Evolutionary conservation across 2,113 vertebrate species (phyloP), one percentile per base, ranked within the genome.

Genomic region (Menura novaehollandiae): DNA sequence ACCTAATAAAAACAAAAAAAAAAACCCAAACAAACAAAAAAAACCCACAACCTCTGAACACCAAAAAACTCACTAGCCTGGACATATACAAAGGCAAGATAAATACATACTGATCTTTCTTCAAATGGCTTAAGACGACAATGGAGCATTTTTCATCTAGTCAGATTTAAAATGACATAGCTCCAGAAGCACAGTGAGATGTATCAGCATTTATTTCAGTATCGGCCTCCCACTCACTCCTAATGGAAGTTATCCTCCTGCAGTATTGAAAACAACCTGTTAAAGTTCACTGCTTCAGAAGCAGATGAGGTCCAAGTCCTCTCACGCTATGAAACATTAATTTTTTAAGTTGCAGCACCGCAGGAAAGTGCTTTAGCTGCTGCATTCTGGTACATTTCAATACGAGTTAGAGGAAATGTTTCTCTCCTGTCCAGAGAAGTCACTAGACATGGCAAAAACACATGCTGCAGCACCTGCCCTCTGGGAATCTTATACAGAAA

Each of bases 321-420:
- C 11, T 11, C 9, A 16, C 37, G 32, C 41, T 22, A 76, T 10
- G 35, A 32, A 66, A 35, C 6, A 8, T 13, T 4, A 44, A 46
- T 19, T 32, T 8, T 19, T 24, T 14, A 69, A 2, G 1, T 2
- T 46, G 13, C 1, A 74, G 10, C 4, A 3, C 1, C 27, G 28
- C n/a, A 80, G 16, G 11, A 35, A 41, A 73, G 1, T 7, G 15
- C 10, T 89, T 67, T 8, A 58, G 35, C 39, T 67, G 27, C 13
- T 75, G 21, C 9, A 46, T 7, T 60, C 39, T n/a, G 35, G 28
- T 27, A 4, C 12, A 85, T 21, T 64, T 55, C 16, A 47, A 3
- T 1, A 33, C 3, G 4, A 7, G 3, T 30, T 28, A 23, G 2
- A 47, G 9, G 4, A 86, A 77, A 7, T 2, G 6, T 28, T 74